A percentile compares a stretch with the other conserved stretches of the same genome.
These are phyloP conservation scores for Arvicanthis niloticus DNA, from an alignment of 2,113 vertebrate species.

Conservation along the genomic window DNA sequence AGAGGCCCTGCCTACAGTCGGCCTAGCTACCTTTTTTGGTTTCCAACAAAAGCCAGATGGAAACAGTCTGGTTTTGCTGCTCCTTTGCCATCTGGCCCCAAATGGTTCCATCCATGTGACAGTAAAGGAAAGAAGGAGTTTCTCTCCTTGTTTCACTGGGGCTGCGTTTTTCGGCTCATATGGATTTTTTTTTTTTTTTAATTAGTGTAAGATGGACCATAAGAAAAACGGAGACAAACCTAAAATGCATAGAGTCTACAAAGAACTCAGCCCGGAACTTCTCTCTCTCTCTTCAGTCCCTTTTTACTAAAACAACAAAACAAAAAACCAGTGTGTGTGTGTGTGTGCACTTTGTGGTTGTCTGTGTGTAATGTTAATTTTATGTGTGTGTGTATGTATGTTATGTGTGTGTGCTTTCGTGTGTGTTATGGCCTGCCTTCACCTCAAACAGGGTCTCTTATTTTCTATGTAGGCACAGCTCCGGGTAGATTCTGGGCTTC, in stretches of 20 bases:
- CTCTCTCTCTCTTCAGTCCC: neutral
- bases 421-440: too few species aligned
- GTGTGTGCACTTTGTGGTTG: neutral
- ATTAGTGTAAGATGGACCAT: neutral
- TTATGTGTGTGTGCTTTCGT: neutral
- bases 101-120: neutral
- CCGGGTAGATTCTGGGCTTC: neutral
- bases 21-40: slow-evolving; percentile 13
- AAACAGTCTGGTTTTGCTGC: slow-evolving; percentile 47
- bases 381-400: neutral
- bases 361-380: neutral
- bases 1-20: neutral
- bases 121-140: neutral
- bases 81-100: slow-evolving; percentile 27
- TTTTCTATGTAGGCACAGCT: too few species aligned
- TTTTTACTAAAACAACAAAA: neutral
- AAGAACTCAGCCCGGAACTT: neutral
- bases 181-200: neutral
- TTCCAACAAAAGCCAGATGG: slow-evolving; percentile 51
- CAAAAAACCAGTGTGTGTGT: neutral
- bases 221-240: neutral
- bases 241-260: neutral
- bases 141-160: neutral
- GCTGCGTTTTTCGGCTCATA: neutral
- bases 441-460: neutral